Percentiles rank a stretch among this genome's conserved stretches.
Conservation (phyloP, 2,888 invertebrate genomes). For the Chaetoderma sp. region DNA sequence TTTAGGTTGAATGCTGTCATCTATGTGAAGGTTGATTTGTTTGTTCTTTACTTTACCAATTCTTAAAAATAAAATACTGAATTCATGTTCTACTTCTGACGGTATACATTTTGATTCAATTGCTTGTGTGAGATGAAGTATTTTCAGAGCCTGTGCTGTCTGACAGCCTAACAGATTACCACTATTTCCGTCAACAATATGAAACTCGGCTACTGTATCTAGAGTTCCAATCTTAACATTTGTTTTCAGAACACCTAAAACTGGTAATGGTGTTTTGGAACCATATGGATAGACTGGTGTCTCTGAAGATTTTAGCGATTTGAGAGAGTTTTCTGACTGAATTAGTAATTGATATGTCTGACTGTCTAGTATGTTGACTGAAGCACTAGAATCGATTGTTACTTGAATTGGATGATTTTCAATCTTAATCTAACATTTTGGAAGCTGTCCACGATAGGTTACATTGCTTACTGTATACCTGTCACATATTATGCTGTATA, state of each 20-base stretch:
- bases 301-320: neutral
- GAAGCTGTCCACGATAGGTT: no score
- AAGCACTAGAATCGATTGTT: conserved; percentile 30
- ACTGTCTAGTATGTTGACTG: conserved; percentile 35
- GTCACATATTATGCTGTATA: neutral
- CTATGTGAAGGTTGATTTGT: conserved; percentile 30
- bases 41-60: conserved; percentile 27
- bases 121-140: neutral
- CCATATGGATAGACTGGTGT: conserved; percentile 1
- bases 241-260: neutral
- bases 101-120: no score
- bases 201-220: neutral
- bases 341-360: conserved; percentile 15
- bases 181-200: neutral
- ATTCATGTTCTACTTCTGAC: no score
- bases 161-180: neutral
- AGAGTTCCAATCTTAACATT: neutral
- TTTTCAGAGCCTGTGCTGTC: neutral
- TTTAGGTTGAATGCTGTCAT: conserved; percentile 26
- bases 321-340: neutral
- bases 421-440: neutral
- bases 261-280: neutral
- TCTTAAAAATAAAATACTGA: conserved; percentile 15
- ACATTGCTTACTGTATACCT: no score
- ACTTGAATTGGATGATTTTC: neutral